Conservation (phyloP, 2,113 vertebrate genomes). For the Centropus unirufus region DNA sequence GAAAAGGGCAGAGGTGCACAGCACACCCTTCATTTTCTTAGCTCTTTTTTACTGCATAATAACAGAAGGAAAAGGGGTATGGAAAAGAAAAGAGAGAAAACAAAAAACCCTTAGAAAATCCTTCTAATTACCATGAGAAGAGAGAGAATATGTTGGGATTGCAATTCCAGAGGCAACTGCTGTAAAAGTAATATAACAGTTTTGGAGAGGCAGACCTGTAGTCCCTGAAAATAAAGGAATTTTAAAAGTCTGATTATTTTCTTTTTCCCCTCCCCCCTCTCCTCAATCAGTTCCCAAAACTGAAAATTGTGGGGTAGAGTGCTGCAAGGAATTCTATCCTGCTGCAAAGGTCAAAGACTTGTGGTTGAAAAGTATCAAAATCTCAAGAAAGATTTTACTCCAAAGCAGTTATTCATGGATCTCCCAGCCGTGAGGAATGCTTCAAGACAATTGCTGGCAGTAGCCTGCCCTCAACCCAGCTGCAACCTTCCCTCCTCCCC, state of each 20-base stretch:
- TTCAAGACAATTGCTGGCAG: background rate
- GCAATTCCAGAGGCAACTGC: slow-evolving; percentile 17
- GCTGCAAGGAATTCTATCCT: background rate
- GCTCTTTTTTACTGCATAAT: background rate
- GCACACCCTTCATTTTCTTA: background rate
- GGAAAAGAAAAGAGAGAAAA: background rate
- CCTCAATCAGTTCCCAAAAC: background rate
- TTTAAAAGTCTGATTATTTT: background rate
- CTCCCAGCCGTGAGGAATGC: background rate
- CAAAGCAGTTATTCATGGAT: background rate
- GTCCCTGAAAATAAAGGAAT: background rate
- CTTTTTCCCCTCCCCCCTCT: background rate
- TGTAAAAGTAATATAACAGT: background rate
- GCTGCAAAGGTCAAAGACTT: background rate
- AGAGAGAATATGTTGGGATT: background rate
- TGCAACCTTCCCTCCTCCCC: background rate
- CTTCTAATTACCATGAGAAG: background rate
- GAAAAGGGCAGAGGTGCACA: background rate
- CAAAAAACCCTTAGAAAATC: background rate
- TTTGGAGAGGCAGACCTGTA: background rate
- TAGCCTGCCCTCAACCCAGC: background rate
- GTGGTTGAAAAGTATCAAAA: background rate
- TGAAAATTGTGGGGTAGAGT: background rate
- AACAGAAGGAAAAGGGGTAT: background rate
- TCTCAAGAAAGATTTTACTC: background rate